Base-by-base conservation (phyloP, 2,888 invertebrate genomes). In the Zygothrica quintamaculata region DNA sequence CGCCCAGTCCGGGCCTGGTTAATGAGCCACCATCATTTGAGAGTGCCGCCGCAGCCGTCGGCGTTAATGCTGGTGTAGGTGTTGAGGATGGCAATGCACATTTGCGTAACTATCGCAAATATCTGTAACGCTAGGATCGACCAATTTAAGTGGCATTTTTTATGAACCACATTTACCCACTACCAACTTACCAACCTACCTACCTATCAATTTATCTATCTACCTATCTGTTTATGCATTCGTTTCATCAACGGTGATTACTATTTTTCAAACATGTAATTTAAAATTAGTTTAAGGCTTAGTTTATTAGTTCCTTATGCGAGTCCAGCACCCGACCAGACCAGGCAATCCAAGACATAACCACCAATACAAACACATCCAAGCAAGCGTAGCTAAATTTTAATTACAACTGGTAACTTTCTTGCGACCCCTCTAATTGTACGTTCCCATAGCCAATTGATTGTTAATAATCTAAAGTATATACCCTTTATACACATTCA, bases 21-120 rank as follows among this genome's bases (percentile, higher is more conserved):
- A 87, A 87, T 31, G 91, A 91, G 74, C 91, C 91, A 62, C 91
- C 91, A 56, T 91, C 91, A 11, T 91, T 91, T 65, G 91, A 91
- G 72, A 89, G 89, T 52, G 91, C 90, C 11, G 91, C 91, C 4
- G 91, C 91, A 1, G 90, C 90, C 11, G 91, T 90, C 31, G 90
- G 89, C 34, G 86, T 86, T 8, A 62, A 75, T 15, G 72, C 44
- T 9, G 82, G 80, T 18, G 77, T 66, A n/a, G 67, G 74, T 16
- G 75, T 71, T 7, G 87, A 88, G 55, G 90, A 90, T n/a, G 87
- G 88, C 18, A 89, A 89, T 67, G 87, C 75, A 36, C 90, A 90
- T 74, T 76, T 90, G 69, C 88, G 90, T 37, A 91, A 89, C 73
- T 91, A 91, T 86, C 90, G 91, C 69, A 91, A 91, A 85, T 91